phyloP scores from a whole-genome alignment of 2,113 vertebrate species.

The Pterophyllum scalare region DNA sequence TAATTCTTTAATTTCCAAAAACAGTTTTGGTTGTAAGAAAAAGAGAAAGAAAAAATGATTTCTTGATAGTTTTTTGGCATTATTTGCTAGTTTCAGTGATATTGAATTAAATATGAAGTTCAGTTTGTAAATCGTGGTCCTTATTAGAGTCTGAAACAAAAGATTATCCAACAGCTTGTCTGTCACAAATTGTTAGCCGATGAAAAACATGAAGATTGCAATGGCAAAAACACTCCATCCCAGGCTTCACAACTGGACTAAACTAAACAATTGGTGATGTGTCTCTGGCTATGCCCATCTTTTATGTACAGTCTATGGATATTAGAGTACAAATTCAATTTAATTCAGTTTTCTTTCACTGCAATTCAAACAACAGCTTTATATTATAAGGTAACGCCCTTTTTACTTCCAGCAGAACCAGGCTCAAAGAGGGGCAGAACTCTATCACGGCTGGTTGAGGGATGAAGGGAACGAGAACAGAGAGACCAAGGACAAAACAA shows the following conservation, averaged over 20 bases:
- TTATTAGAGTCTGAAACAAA: neutral
- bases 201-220: neutral
- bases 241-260: too few species aligned
- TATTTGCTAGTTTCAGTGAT: neutral
- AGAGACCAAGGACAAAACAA: neutral
- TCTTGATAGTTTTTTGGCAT: accelerated
- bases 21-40: neutral
- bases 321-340: too few species aligned
- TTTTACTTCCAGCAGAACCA: neutral
- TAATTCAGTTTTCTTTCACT: too few species aligned
- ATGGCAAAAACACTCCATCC: too few species aligned
- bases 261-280: too few species aligned
- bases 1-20: too few species aligned
- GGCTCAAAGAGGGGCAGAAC: neutral
- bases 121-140: neutral
- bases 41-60: too few species aligned
- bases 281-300: too few species aligned
- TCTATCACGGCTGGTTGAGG: neutral
- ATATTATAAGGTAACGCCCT: too few species aligned
- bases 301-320: too few species aligned
- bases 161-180: neutral
- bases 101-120: neutral
- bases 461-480: accelerated
- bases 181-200: neutral
- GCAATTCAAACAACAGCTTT: too few species aligned